Conservation (phyloP, 2,797 vertebrate species). For the Phaenicophaeus curvirostris region DNA sequence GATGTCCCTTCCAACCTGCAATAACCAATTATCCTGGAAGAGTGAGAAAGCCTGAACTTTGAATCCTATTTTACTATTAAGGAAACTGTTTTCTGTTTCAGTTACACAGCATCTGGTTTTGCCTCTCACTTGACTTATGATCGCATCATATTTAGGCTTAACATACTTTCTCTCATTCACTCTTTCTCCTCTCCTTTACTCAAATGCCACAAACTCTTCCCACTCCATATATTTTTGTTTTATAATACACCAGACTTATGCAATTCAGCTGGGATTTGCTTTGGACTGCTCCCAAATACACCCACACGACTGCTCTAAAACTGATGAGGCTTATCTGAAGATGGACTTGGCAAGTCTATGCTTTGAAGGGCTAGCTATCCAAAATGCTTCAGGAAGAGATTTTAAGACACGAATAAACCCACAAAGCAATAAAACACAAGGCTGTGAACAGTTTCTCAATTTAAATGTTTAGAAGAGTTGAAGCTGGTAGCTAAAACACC, state of each 20-base stretch:
- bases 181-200: neutral
- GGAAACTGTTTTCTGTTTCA: neutral
- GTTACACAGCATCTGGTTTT: neutral
- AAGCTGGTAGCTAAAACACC: neutral
- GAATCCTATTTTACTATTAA: neutral
- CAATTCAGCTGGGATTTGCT: conserved; percentile 30
- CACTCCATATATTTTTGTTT: conserved; percentile 42
- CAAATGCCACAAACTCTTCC: neutral
- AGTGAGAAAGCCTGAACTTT: neutral
- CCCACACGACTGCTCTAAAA: conserved; percentile 9
- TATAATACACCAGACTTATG: neutral
- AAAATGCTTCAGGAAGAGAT: conserved; percentile 16
- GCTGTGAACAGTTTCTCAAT: neutral
- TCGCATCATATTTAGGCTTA: neutral
- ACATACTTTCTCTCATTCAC: neutral
- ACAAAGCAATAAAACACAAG: neutral
- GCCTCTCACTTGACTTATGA: neutral
- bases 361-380: neutral
- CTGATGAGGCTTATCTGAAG: conserved; percentile 1
- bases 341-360: neutral
- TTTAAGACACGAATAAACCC: neutral
- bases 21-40: neutral
- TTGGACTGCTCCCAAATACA: conserved; percentile 51
- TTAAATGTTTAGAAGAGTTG: neutral
- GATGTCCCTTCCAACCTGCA: neutral